These are phyloP conservation scores for Puma concolor DNA, from an alignment of 2,113 vertebrate genomes.

Conservation along the genomic window DNA sequence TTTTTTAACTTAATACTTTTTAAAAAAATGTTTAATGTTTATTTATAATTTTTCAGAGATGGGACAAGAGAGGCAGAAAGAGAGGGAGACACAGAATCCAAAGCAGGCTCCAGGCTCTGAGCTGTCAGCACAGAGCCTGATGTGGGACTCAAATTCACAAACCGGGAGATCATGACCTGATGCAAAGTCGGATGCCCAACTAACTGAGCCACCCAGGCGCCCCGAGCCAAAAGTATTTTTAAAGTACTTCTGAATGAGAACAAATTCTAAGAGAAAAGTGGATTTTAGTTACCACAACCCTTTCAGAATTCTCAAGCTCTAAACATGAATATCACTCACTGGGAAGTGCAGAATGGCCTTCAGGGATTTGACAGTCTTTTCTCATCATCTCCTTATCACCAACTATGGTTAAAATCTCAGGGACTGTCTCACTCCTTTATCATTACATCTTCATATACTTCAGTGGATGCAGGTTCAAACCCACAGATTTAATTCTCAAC, in stretches of 20 bases:
- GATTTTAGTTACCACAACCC: neutral
- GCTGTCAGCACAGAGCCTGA: no score
- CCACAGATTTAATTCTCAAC: neutral
- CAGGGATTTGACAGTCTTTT: neutral
- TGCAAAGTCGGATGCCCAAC: no score
- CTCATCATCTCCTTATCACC: neutral
- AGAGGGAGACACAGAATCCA: no score
- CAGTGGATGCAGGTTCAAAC: neutral
- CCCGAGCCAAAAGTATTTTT: neutral
- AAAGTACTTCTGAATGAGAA: conserved; percentile 14
- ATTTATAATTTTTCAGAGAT: no score
- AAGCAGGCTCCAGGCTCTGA: no score
- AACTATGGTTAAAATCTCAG: neutral
- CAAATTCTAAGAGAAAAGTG: neutral
- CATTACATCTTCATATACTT: neutral
- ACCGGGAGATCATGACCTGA: no score
- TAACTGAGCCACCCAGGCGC: no score
- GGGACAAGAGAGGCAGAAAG: no score
- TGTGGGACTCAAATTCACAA: no score
- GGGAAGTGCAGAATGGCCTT: neutral
- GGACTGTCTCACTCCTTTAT: neutral
- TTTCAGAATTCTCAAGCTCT: neutral
- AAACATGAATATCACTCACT: neutral
- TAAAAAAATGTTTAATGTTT: no score
- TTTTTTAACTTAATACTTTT: neutral